Percentiles rank a stretch among this genome's conserved stretches.
Evolutionary conservation across 2,113 vertebrate genomes (phyloP).

Genomic region (Melanerpes formicivorus): DNA sequence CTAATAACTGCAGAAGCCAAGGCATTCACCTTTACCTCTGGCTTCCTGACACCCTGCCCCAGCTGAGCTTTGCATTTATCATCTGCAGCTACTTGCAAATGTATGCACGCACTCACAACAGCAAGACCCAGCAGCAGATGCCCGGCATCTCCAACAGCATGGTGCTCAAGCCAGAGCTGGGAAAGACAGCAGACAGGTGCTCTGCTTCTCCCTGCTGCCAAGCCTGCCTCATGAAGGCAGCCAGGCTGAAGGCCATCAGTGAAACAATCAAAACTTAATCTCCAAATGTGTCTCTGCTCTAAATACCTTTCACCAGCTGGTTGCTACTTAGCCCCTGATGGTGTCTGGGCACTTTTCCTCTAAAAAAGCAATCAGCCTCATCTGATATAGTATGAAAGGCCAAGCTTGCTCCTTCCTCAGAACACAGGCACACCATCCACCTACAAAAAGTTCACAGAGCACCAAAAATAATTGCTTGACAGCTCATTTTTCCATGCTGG

Average conservation of each 20-base stretch:
- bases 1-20: background rate
- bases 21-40: background rate
- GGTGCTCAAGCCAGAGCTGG: background rate
- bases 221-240: background rate
- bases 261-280: conserved; percentile 26
- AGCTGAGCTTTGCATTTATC: background rate
- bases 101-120: background rate
- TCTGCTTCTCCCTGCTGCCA: background rate
- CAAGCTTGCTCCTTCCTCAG: background rate
- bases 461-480: background rate
- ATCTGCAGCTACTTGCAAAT: background rate
- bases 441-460: background rate
- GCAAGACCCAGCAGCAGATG: background rate
- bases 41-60: background rate
- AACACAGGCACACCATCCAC: fast-evolving
- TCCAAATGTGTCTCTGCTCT: background rate
- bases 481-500: background rate
- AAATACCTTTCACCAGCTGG: conserved; percentile 55
- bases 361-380: conserved; percentile 19
- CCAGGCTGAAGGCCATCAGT: background rate
- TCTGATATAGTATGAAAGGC: background rate
- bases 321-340: conserved; percentile 24
- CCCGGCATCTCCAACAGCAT: background rate
- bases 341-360: background rate
- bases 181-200: conserved; percentile 19